Conservation (phyloP, 2,888 invertebrate species). For the Athalia circularis region DNA sequence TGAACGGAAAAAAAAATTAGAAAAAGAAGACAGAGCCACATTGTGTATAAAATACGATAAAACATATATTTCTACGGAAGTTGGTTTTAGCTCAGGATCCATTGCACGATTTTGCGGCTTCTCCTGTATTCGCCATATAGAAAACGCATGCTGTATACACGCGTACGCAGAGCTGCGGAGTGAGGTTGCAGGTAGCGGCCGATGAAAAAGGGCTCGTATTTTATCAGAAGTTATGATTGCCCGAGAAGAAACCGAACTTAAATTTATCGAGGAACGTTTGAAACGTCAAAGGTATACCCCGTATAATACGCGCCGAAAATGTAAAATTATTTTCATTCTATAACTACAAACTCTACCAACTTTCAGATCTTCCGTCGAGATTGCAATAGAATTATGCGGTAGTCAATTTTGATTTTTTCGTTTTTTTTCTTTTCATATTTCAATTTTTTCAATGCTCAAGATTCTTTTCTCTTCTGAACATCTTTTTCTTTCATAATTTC, state of each 20-base stretch:
- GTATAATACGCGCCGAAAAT: not conserved
- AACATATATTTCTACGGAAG: not conserved
- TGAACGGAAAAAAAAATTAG: not conserved
- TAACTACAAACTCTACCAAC: not conserved
- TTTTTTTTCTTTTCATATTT: too few relatives aligned
- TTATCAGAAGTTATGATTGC: conserved; percentile 69
- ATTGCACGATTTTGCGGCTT: not conserved
- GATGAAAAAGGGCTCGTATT: conserved; percentile 62
- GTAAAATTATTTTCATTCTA: conserved; percentile 17
- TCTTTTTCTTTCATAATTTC: too few relatives aligned
- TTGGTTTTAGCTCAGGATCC: not conserved
- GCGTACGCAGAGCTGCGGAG: too few relatives aligned
- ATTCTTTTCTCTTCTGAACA: too few relatives aligned
- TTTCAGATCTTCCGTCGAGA: too few relatives aligned
- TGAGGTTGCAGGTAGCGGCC: not conserved
- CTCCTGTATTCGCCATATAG: not conserved
- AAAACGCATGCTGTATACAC: not conserved
- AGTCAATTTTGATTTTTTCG: too few relatives aligned
- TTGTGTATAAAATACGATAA: too few relatives aligned
- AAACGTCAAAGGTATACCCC: conserved; percentile 50
- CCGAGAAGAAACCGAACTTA: conserved; percentile 62
- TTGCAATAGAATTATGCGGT: too few relatives aligned
- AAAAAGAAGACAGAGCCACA: not conserved
- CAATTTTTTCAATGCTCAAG: too few relatives aligned
- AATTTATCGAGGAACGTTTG: conserved; percentile 65